Conservation (phyloP, 2,797 vertebrate genomes). For the Percopsis omiscomaycus region DNA sequence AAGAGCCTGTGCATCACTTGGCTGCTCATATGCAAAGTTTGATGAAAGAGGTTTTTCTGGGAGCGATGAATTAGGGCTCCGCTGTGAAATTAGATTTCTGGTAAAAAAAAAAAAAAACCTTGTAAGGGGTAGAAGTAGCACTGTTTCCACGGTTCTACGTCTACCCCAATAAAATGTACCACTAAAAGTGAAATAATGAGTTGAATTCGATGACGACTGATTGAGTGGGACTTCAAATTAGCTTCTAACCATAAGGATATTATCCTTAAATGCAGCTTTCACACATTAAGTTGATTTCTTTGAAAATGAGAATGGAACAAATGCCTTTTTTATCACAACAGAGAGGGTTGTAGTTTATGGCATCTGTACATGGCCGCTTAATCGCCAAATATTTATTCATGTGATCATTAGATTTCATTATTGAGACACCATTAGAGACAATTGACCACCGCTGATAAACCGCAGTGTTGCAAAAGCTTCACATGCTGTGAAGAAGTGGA, state of each 20-base stretch:
- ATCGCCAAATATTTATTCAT: no score
- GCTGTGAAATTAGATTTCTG: conserved; percentile 79
- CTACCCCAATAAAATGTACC: conserved; percentile 39
- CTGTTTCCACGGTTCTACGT: conserved; percentile 58
- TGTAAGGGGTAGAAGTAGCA: conserved; percentile 63
- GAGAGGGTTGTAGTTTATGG: not conserved
- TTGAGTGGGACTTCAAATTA: conserved; percentile 31
- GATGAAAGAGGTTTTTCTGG: conserved; percentile 84
- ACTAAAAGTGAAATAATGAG: conserved; percentile 44
- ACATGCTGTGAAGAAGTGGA: conserved; percentile 52
- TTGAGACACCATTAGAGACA: conserved; percentile 83
- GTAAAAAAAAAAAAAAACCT: conserved; percentile 50
- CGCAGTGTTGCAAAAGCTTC: conserved; percentile 63
- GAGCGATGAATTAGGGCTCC: conserved; percentile 80
- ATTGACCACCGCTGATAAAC: conserved; percentile 77
- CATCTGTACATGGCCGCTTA: no score
- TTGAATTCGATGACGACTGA: conserved; percentile 37
- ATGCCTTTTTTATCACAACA: not conserved
- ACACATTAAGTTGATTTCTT: not conserved
- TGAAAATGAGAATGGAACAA: not conserved
- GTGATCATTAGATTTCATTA: conserved; percentile 52
- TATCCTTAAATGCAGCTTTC: conserved; percentile 11
- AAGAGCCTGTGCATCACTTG: conserved; percentile 84
- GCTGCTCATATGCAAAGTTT: conserved; percentile 87
- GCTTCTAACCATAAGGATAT: conserved; percentile 9